These are phyloP conservation scores for Cephonodes hylas DNA, from an alignment of 2,888 invertebrate species.

Conservation along the genomic window DNA sequence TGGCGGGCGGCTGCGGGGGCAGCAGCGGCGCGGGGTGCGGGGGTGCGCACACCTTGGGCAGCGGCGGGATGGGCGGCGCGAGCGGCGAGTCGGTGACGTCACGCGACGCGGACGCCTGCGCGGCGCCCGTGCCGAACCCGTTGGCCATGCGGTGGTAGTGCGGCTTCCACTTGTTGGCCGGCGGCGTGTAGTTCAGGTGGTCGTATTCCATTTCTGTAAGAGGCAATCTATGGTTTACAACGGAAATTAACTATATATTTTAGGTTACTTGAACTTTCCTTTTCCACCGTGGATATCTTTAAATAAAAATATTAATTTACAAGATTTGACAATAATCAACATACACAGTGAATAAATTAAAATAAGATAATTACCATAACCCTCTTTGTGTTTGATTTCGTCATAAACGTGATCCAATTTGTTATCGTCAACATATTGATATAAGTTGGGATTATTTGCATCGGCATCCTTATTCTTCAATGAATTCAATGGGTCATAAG, in stretches of 20 bases:
- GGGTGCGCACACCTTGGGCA: conserved; percentile 46
- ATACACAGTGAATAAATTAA: background rate
- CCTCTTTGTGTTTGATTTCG: conserved; percentile 92
- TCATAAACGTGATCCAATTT: conserved; percentile 93
- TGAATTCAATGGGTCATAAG: conserved; percentile 84
- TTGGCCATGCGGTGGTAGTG: conserved; percentile 92
- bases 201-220: conserved; percentile 88
- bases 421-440: conserved; percentile 88
- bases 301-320: background rate
- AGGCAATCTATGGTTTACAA: background rate
- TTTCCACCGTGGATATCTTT: too few relatives aligned
- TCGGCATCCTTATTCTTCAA: conserved; percentile 93
- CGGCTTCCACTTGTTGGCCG: conserved; percentile 90
- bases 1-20: too few relatives aligned
- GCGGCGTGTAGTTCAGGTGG: conserved; percentile 92
- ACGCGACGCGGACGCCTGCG: conserved; percentile 26
- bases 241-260: background rate
- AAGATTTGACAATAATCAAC: background rate
- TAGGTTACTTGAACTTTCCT: too few relatives aligned
- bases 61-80: conserved; percentile 59
- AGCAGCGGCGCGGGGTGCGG: conserved; percentile 22
- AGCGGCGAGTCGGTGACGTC: conserved; percentile 19
- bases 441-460: conserved; percentile 91
- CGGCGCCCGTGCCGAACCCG: conserved; percentile 47
- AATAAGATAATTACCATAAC: conserved; percentile 79